A percentile compares a stretch with the other conserved stretches of the same genome.
Evolutionary conservation across 2,888 invertebrate genomes (phyloP).

Genomic region (Limnephilus auricula): DNA sequence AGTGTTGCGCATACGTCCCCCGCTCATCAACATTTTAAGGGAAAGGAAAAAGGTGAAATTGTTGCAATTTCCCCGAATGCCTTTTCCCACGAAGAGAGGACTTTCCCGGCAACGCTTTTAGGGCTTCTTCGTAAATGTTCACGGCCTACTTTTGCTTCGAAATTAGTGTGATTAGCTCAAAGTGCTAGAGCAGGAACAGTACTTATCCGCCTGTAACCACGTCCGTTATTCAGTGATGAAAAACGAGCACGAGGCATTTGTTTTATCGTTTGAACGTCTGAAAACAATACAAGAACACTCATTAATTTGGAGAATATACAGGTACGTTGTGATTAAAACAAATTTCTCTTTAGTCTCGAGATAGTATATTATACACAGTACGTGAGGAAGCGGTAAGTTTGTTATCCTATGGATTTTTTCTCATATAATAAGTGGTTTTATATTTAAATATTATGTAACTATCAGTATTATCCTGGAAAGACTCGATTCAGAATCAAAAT

Average conservation of each 20-base stretch:
- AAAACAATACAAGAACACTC: not conserved
- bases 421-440: too few species aligned
- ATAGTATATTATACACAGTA: not conserved
- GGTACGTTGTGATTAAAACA: not conserved
- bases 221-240: not conserved
- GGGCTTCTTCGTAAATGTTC: slow-evolving; percentile 40
- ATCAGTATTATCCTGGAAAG: too few species aligned
- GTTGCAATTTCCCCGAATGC: slow-evolving; percentile 20
- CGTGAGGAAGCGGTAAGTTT: not conserved
- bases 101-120: not conserved
- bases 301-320: not conserved
- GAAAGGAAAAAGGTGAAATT: slow-evolving; percentile 9
- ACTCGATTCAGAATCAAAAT: too few species aligned
- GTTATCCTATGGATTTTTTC: not conserved
- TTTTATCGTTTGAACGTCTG: not conserved
- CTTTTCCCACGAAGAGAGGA: not conserved
- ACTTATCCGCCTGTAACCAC: slow-evolving; percentile 3
- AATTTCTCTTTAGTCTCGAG: not conserved
- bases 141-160: slow-evolving; percentile 3
- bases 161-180: slow-evolving; percentile 41
- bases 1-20: not conserved
- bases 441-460: too few species aligned
- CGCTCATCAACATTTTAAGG: slow-evolving; percentile 11
- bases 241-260: not conserved
- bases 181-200: not conserved